These are phyloP conservation scores for Bambusicola thoracicus DNA, from an alignment of 2,113 vertebrate species.

Conservation along the genomic window DNA sequence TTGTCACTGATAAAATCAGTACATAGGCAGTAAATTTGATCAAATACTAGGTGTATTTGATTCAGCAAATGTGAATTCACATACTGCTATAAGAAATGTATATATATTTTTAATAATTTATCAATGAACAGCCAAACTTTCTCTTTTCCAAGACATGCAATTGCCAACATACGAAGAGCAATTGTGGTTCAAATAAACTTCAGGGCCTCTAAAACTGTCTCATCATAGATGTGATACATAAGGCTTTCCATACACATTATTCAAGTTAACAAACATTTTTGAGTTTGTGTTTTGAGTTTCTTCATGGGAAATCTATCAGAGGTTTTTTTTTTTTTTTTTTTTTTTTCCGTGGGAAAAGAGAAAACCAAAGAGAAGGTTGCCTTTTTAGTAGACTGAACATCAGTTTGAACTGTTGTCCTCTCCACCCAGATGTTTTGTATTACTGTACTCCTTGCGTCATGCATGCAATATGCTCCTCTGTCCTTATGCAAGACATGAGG, in stretches of 20 bases:
- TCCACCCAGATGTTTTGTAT: conserved; percentile 80
- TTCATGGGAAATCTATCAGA: not conserved
- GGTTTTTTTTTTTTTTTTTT: not conserved
- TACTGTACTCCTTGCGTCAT: conserved; percentile 73
- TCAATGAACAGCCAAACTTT: not conserved
- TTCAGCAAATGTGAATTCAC: not conserved
- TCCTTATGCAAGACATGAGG: conserved; percentile 78
- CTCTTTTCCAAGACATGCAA: not conserved
- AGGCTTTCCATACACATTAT: not conserved
- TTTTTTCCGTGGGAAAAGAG: not conserved
- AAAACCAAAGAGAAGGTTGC: conserved; percentile 7
- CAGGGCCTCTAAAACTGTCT: not conserved
- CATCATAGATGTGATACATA: not conserved
- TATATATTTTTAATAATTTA: not conserved
- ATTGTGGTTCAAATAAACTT: not conserved
- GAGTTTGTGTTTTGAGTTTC: not conserved
- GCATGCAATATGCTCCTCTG: conserved; percentile 66
- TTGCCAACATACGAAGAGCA: not conserved
- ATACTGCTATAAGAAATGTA: not conserved
- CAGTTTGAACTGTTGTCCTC: conserved; percentile 43
- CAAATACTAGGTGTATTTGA: not conserved
- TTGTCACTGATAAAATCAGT: not conserved
- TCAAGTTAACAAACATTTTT: not conserved
- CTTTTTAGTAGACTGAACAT: conserved; percentile 37
- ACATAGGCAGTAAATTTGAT: not conserved